Base-by-base conservation (phyloP, 2,797 vertebrate genomes). In the Sebastes nivosus region DNA sequence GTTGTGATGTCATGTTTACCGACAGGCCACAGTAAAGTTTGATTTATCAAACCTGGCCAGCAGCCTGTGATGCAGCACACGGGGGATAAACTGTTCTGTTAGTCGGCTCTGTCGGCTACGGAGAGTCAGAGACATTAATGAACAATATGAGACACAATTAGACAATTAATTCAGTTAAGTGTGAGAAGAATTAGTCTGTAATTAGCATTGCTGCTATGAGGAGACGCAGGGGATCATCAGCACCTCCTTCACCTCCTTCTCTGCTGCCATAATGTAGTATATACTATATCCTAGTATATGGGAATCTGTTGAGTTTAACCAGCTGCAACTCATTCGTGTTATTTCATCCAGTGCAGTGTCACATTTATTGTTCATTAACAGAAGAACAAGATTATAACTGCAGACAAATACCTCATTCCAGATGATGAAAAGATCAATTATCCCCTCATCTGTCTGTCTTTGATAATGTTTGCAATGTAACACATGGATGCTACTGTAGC, bases 121-220 rank as follows among this genome's bases (percentile, higher is more conserved):
- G 52, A 58, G 27, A 71, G 34, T 27, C 52, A 18, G 60, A 3
- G 36, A 72, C 22, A 27, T 27, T 50, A 8, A 46, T 69, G 25
- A 3, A 27, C 4, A 58, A 20, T 50, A 65, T 70, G 66, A 30
- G 50, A 69, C 30, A 58, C 30, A 46, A 6, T 69, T 75, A 58
- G 20, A 58, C 30, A 46, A 12, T 75, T 75, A 50, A 14, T 71
- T 22, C 58, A 70, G 25, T 74, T n/a, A 10, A 25, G 46, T 29
- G 42, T 16, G 46, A 55, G 2, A 74, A 75, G 1, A 69, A 46
- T 75, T 63, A 57, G 13, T 10, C 6, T 4, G 46, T 75, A 66
- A 87, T 84, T 80, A 85, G 38, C 34, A 20, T 2, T 34, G 24
- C 20, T 36, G 34, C 4, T 63, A 18, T 52, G 29, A 69, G 2